Conservation (phyloP, 1,140 invertebrate genomes). For the Sminthurides bifidus region DNA sequence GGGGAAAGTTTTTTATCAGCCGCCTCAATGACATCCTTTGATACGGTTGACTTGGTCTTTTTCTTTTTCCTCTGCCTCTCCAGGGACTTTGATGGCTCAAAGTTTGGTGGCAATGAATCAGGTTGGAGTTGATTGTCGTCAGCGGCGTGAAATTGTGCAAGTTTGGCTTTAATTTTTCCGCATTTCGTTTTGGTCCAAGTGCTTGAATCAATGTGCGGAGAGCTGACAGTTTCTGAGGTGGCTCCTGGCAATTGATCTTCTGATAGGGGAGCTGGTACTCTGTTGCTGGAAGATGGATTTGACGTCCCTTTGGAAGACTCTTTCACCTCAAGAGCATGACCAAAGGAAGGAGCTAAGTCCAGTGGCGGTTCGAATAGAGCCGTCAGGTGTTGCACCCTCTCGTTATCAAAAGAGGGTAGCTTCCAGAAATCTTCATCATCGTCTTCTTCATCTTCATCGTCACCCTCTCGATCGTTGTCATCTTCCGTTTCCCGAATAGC, state of each 20-base stretch:
- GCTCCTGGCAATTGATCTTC: too few relatives aligned
- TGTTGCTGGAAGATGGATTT: too few relatives aligned
- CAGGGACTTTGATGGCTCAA: neutral
- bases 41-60: too few relatives aligned
- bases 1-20: slow-evolving; percentile 1
- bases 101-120: neutral
- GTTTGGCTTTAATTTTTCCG: slow-evolving; percentile 14
- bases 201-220: slow-evolving; percentile 25
- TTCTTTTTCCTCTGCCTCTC: too few relatives aligned
- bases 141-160: neutral
- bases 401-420: too few relatives aligned
- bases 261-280: too few relatives aligned
- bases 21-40: too few relatives aligned
- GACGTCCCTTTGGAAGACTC: too few relatives aligned
- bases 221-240: neutral
- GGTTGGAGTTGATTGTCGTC: neutral
- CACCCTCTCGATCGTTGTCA: neutral
- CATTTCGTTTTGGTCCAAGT: slow-evolving; percentile 29
- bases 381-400: too few relatives aligned
- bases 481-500: neutral
- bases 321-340: neutral
- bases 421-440: neutral
- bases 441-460: neutral
- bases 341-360: neutral
- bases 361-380: neutral